Base-by-base conservation (phyloP, 2,113 vertebrate species). In the Calidris pygmaea region DNA sequence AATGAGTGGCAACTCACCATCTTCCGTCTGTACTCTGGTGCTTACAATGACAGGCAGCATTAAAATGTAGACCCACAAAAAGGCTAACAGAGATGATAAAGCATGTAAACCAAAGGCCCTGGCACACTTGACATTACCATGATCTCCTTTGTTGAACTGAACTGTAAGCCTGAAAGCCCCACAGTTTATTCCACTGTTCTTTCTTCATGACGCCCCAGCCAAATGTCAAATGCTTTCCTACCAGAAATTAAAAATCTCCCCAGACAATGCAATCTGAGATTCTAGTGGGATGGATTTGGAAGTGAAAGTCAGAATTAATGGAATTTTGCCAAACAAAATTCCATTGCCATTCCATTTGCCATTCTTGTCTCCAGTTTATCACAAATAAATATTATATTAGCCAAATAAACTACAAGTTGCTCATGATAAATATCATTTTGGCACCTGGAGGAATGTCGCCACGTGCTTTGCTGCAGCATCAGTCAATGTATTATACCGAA, bases 401-500 rank as follows among this genome's bases (percentile, higher is more conserved):
- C 34, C 62, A 84, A 58, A n/a, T 63, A 66, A 93, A 83, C n/a
- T 32, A 60, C n/a, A 90, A 55, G 52, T 12, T 52, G 58, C 37
- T 89, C 76, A 91, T 70, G 43, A 77, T 45, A 80, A 77, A 87
- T 37, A 56, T 81, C 2, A 48, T 63, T 89, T 74, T 83, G 84
- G 47, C 55, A 99, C 98, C 98, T 98, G 95, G 32, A 99, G 97
- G 39, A 99, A 97, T 7, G 94, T 88, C 58, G 98, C 97, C 14
- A 99, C 39, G 39, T 98, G 96, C 77, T 76, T 75, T 8, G 97
- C 98, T 30, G 98, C 99, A 83, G 92, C 87, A 91, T 99, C 98
- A 24, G 97, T 97, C 66, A 99, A 67, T 68, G 96, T 47, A 41
- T 99, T 99, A 71, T 97, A 99, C 23, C 98, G 95, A 59, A 99